phyloP scores from a whole-genome alignment of 92 coral and sea anemone genomes.

The Blastomussa wellsi region DNA sequence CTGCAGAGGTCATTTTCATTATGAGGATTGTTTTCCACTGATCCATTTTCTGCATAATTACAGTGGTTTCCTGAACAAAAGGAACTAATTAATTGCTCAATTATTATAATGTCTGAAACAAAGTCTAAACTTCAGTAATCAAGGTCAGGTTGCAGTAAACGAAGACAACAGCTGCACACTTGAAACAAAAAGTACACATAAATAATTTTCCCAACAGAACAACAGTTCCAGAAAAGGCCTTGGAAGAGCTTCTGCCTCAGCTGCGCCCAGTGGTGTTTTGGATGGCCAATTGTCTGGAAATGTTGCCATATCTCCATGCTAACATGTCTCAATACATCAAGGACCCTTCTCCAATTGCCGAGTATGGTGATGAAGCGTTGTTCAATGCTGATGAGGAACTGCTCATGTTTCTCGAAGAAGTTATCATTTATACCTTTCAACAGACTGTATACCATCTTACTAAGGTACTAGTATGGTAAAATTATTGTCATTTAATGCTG shows the following conservation, averaged over 20 bases:
- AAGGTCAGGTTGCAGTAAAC: no score
- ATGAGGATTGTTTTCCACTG: no score
- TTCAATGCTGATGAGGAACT: slow-evolving; percentile 90
- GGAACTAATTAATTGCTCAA: no score
- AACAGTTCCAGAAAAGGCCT: slow-evolving; percentile 75
- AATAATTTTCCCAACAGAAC: slow-evolving; percentile 52
- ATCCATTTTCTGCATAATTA: no score
- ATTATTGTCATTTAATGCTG: neutral
- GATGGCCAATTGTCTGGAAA: slow-evolving; percentile 91
- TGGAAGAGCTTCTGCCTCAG: slow-evolving; percentile 90
- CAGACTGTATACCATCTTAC: slow-evolving; percentile 98
- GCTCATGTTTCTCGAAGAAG: slow-evolving; percentile 90
- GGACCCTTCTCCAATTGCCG: slow-evolving; percentile 50
- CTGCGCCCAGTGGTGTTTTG: slow-evolving; percentile 88
- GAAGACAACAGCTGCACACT: no score
- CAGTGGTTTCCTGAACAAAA: no score
- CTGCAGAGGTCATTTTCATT: no score
- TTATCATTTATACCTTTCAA: slow-evolving; percentile 94
- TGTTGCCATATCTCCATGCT: slow-evolving; percentile 80
- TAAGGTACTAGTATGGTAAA: slow-evolving; percentile 54
- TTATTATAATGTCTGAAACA: no score
- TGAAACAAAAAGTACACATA: neutral
- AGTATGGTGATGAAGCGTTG: slow-evolving; percentile 73
- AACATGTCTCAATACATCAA: slow-evolving; percentile 83
- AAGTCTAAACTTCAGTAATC: no score